Percentiles rank a stretch among this genome's conserved stretches.
These are phyloP conservation scores for Oreohelix idahoensis DNA, from an alignment of 1,140 invertebrate genomes.

Conservation along the genomic window DNA sequence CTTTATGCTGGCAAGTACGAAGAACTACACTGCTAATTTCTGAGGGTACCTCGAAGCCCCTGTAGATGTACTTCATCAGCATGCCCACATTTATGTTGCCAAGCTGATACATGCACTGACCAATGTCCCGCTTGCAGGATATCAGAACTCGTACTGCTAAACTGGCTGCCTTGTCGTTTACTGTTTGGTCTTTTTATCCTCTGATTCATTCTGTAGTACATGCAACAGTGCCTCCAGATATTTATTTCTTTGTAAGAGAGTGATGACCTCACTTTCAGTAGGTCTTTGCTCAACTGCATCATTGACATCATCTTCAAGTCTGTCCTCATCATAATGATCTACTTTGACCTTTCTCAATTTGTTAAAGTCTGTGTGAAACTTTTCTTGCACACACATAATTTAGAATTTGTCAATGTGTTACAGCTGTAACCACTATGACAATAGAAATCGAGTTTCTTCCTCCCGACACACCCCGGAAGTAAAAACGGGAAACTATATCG, in stretches of 20 bases:
- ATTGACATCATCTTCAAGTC: constrained; percentile 78
- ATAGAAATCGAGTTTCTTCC: too few relatives aligned
- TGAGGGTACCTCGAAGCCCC: constrained; percentile 93
- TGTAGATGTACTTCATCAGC: constrained; percentile 98
- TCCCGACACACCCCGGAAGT: too few relatives aligned
- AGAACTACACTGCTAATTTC: constrained; percentile 94
- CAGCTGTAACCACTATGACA: too few relatives aligned
- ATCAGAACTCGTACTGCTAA: constrained; percentile 89
- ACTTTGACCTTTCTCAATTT: constrained; percentile 97
- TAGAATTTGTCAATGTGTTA: too few relatives aligned
- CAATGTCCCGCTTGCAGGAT: constrained; percentile 94
- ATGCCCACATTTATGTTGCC: constrained; percentile 88
- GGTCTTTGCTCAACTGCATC: constrained; percentile 82
- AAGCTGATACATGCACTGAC: constrained; percentile 86
- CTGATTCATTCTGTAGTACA: constrained; percentile 87
- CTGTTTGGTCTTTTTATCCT: too few relatives aligned
- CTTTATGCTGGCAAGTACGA: constrained; percentile 96
- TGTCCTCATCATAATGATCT: constrained; percentile 96
- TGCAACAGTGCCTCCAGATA: constrained; percentile 85
- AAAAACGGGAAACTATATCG: too few relatives aligned
- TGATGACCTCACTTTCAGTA: constrained; percentile 89
- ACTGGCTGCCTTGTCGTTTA: constrained; percentile 86
- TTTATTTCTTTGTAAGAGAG: constrained; percentile 67
- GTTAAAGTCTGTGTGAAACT: constrained; percentile 89
- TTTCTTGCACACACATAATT: too few relatives aligned